These are phyloP conservation scores for Chelonoidis abingdonii DNA, from an alignment of 2,113 vertebrate genomes.

Conservation along the genomic window DNA sequence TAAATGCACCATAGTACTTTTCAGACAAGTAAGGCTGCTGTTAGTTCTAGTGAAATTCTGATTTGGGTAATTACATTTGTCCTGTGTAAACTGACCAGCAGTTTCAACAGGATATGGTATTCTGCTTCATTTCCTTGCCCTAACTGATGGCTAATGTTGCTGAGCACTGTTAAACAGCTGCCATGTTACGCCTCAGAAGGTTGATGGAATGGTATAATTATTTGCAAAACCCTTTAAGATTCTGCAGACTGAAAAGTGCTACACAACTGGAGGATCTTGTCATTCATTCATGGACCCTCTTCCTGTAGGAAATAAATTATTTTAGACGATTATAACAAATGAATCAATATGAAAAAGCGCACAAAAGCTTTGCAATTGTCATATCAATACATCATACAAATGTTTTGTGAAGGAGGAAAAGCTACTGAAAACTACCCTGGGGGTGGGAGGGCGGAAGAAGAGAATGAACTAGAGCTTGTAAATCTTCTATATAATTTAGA, in stretches of 20 bases:
- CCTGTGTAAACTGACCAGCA: background rate
- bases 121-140: background rate
- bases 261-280: background rate
- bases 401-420: background rate
- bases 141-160: background rate
- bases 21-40: background rate
- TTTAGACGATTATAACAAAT: background rate
- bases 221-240: background rate
- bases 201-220: background rate
- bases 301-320: background rate
- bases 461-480: background rate
- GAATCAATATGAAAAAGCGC: background rate
- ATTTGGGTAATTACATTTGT: background rate
- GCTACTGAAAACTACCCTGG: background rate
- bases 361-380: background rate
- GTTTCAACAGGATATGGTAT: background rate
- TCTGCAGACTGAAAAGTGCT: background rate
- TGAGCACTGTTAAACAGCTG: background rate
- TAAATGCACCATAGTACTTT: background rate
- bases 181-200: background rate
- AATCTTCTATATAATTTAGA: background rate
- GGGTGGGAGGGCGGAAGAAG: background rate
- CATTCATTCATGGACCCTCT: background rate
- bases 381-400: background rate
- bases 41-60: background rate